phyloP scores from a whole-genome alignment of 2,113 vertebrate genomes.

The Megaceryle torquata region DNA sequence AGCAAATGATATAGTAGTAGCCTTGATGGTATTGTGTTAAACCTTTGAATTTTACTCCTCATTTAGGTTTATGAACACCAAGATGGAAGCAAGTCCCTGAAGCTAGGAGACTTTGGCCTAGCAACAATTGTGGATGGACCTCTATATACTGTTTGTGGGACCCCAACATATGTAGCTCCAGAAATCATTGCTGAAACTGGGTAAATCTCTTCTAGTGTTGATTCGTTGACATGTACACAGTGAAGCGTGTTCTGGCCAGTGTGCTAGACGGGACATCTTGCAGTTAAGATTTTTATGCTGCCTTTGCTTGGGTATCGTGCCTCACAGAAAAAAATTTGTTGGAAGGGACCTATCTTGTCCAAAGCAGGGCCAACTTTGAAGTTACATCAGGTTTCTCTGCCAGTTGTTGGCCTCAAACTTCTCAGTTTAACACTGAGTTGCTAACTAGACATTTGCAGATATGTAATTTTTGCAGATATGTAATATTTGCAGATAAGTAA shows the following conservation, averaged over 20 bases:
- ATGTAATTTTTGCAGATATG: not conserved
- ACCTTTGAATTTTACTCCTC: not conserved
- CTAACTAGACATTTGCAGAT: not conserved
- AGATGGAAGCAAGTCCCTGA: slow-evolving; percentile 94
- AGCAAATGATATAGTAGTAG: not conserved
- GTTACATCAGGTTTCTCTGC: not conserved
- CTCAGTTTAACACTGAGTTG: not conserved
- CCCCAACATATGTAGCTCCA: slow-evolving; percentile 96
- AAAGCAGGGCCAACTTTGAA: not conserved
- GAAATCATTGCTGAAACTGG: slow-evolving; percentile 96
- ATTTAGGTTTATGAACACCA: slow-evolving; percentile 92
- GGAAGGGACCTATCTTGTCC: not conserved
- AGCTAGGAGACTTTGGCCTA: slow-evolving; percentile 95
- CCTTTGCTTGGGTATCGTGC: not conserved
- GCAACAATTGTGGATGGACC: slow-evolving; percentile 93
- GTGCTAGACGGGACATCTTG: not conserved
- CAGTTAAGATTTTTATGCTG: not conserved
- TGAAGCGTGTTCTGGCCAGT: not conserved
- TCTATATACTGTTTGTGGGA: slow-evolving; percentile 93
- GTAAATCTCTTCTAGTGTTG: slow-evolving; percentile 69
- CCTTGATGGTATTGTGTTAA: not conserved
- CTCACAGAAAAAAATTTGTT: not conserved
- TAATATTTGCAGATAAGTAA: not conserved
- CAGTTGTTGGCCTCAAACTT: not conserved
- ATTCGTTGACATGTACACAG: not conserved